phyloP scores from a whole-genome alignment of 2,113 vertebrate genomes.

The Istiophorus platypterus region DNA sequence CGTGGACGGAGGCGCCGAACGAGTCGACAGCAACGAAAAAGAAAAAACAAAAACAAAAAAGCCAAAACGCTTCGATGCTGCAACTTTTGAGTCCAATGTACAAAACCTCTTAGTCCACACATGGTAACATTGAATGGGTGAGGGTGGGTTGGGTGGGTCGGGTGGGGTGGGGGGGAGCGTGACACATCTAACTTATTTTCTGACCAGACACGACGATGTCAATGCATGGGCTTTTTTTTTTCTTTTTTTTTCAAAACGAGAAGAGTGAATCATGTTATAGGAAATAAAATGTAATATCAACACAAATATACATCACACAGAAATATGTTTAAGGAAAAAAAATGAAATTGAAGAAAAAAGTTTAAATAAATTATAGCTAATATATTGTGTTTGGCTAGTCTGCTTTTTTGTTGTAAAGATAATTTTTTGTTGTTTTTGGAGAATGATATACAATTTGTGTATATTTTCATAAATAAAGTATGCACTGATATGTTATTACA shows the following conservation, averaged over 20 bases:
- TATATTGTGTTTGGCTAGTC: slow-evolving; percentile 96
- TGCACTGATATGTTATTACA: slow-evolving; percentile 96
- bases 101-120: slow-evolving; percentile 75
- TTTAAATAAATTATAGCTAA: slow-evolving; percentile 90
- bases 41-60: too few relatives aligned
- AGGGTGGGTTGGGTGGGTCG: slow-evolving; percentile 2
- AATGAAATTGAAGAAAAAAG: slow-evolving; percentile 81
- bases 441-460: slow-evolving; percentile 96
- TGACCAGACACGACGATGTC: slow-evolving; percentile 86
- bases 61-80: slow-evolving; percentile 89
- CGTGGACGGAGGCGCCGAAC: slow-evolving; percentile 65
- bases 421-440: slow-evolving; percentile 87
- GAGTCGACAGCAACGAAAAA: slow-evolving; percentile 11
- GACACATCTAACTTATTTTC: slow-evolving; percentile 91
- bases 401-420: slow-evolving; percentile 90
- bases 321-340: slow-evolving; percentile 75
- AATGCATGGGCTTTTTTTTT: slow-evolving; percentile 90
- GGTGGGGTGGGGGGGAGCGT: slow-evolving; percentile 43
- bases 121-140: slow-evolving; percentile 9
- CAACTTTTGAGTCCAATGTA: slow-evolving; percentile 88
- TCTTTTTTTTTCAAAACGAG: slow-evolving; percentile 79
- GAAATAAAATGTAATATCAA: slow-evolving; percentile 87
- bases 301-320: slow-evolving; percentile 87
- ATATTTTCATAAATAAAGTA: slow-evolving; percentile 98
- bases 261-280: slow-evolving; percentile 85